Evolutionary conservation across 2,797 vertebrate genomes (phyloP).

Genomic region (Cyprinodon diabolis): DNA sequence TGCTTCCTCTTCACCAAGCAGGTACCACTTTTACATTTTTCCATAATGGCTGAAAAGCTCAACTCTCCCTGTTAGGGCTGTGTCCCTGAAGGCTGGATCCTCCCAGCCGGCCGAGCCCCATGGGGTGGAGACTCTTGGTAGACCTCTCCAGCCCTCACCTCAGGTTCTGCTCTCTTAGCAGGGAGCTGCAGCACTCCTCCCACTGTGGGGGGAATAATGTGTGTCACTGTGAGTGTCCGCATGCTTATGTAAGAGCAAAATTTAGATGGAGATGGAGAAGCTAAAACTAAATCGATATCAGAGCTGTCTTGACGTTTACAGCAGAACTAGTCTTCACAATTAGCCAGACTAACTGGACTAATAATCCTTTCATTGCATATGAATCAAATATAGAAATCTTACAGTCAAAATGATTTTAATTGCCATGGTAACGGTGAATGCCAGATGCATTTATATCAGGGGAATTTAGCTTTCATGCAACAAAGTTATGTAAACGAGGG

Average conservation of each 20-base stretch:
- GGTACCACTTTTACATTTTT: conserved; percentile 69
- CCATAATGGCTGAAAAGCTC: conserved; percentile 67
- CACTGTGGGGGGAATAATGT: conserved; percentile 53
- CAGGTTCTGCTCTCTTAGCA: conserved; percentile 39
- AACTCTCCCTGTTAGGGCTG: conserved; percentile 25
- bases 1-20: conserved; percentile 80
- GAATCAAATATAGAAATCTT: no score
- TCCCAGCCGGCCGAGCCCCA: conserved; percentile 37
- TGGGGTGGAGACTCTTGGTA: conserved; percentile 47
- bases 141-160: conserved; percentile 51
- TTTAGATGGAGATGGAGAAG: conserved; percentile 34
- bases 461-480: not conserved
- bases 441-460: not conserved
- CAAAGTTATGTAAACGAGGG: not conserved
- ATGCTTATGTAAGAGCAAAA: conserved; percentile 51
- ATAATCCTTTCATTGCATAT: no score
- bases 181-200: conserved; percentile 50
- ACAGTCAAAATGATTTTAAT: no score
- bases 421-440: no score
- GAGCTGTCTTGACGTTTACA: conserved; percentile 4
- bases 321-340: not conserved
- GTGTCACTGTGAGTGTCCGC: conserved; percentile 46
- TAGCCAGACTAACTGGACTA: no score
- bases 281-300: conserved; percentile 16
- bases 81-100: conserved; percentile 37